Percentiles rank a stretch among this genome's conserved stretches.
Conservation (phyloP, 2,888 invertebrate species). For the Gari tellinella region DNA sequence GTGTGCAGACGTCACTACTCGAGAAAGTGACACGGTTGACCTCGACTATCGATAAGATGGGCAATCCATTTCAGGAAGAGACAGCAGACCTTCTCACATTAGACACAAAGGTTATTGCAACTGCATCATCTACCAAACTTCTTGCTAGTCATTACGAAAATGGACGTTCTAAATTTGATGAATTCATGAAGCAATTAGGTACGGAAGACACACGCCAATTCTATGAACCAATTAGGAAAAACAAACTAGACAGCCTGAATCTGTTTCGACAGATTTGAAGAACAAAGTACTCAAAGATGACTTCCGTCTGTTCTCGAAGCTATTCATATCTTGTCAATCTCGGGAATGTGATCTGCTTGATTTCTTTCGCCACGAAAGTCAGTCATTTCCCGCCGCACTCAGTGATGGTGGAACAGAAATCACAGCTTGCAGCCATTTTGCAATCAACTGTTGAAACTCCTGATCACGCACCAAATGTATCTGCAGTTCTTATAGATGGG, state of each 20-base stretch:
- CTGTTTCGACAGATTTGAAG: slow-evolving; percentile 15
- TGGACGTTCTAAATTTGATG: too few relatives aligned
- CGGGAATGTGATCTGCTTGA: slow-evolving; percentile 47
- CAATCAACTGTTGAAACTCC: slow-evolving; percentile 5
- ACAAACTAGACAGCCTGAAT: not conserved
- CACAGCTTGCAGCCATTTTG: slow-evolving; percentile 37
- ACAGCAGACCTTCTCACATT: slow-evolving; percentile 39
- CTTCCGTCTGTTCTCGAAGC: slow-evolving; percentile 44
- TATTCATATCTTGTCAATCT: slow-evolving; percentile 54
- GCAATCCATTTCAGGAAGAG: slow-evolving; percentile 51
- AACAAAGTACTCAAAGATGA: slow-evolving; percentile 25
- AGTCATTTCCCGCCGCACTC: slow-evolving; percentile 43
- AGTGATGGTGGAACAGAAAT: slow-evolving; percentile 50
- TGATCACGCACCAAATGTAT: not conserved
- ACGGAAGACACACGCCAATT: too few relatives aligned
- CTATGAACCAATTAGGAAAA: not conserved
- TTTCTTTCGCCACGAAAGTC: slow-evolving; percentile 55
- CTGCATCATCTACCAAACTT: slow-evolving; percentile 7
- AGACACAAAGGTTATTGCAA: slow-evolving; percentile 49
- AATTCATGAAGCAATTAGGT: too few relatives aligned
- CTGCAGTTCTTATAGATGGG: not conserved
- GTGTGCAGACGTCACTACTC: slow-evolving; percentile 18
- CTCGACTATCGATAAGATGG: slow-evolving; percentile 23
- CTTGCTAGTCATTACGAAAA: not conserved
- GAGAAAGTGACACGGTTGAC: slow-evolving; percentile 26